phyloP scores from a whole-genome alignment of 2,797 vertebrate species.

The Phataginus tetradactyla region DNA sequence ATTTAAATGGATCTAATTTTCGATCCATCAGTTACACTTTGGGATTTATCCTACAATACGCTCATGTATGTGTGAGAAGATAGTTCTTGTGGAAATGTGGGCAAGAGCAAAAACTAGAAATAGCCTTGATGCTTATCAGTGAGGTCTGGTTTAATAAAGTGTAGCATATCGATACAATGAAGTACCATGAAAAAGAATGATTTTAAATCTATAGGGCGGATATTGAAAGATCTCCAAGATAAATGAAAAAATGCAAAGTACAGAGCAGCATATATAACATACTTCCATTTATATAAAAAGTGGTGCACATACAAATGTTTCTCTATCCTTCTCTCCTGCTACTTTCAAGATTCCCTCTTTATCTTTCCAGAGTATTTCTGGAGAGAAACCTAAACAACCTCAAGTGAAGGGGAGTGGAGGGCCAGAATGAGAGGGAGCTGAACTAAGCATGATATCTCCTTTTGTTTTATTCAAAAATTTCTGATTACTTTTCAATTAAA shows the following conservation, averaged over 20 bases:
- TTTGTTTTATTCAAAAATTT: background rate
- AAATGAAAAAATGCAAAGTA: background rate
- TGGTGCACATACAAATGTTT: background rate
- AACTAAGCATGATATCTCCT: background rate
- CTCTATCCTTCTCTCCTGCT: background rate
- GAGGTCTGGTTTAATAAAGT: background rate
- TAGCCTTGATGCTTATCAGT: background rate
- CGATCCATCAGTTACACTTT: background rate
- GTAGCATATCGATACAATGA: background rate
- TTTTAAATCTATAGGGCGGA: background rate
- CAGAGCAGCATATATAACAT: background rate
- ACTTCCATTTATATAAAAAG: background rate
- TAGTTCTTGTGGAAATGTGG: background rate
- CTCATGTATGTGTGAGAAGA: background rate
- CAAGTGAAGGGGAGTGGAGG: background rate
- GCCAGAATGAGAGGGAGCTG: background rate
- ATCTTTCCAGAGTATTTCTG: background rate
- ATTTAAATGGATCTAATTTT: background rate
- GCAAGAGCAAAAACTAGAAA: background rate
- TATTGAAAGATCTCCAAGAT: background rate
- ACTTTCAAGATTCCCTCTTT: background rate
- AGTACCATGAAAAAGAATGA: background rate
- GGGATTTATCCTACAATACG: background rate
- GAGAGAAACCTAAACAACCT: constrained; percentile 1
- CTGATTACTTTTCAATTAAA: background rate